These are phyloP conservation scores for Neosilurus mollespiculum DNA, from an alignment of 2,797 vertebrate genomes.

Conservation along the genomic window DNA sequence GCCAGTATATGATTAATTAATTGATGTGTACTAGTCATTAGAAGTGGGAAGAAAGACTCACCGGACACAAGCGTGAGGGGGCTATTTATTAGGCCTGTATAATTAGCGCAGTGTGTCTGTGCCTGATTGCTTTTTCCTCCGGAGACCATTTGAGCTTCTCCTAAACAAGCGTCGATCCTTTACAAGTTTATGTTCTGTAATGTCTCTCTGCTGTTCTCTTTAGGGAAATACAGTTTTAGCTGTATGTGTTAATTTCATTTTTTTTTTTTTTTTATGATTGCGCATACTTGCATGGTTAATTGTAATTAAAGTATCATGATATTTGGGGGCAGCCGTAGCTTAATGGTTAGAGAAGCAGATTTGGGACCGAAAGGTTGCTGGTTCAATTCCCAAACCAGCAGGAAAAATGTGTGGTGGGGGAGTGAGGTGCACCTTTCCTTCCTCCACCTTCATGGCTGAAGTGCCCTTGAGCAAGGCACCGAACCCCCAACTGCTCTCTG, in stretches of 20 bases:
- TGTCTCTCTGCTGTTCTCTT: not conserved
- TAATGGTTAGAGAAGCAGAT: no score
- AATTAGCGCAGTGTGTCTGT: constrained; percentile 21
- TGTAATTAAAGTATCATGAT: not conserved
- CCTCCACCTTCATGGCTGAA: no score
- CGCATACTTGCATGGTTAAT: not conserved
- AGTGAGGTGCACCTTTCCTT: no score
- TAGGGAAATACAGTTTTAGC: not conserved
- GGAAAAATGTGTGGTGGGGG: no score
- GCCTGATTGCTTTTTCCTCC: constrained; percentile 38
- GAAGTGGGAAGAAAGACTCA: not conserved
- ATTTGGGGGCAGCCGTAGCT: no score
- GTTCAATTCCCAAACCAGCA: no score
- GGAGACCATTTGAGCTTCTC: not conserved
- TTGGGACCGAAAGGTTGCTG: no score
- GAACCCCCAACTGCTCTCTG: no score
- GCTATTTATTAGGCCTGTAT: constrained; percentile 24
- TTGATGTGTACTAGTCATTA: constrained; percentile 8
- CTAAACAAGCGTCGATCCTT: not conserved
- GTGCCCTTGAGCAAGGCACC: no score
- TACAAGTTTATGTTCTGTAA: not conserved
- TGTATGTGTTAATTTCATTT: not conserved
- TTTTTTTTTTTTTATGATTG: not conserved
- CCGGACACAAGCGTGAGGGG: not conserved
- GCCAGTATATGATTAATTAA: not conserved